phyloP scores from a whole-genome alignment of 2,113 vertebrate genomes.

The Callithrix jacchus region DNA sequence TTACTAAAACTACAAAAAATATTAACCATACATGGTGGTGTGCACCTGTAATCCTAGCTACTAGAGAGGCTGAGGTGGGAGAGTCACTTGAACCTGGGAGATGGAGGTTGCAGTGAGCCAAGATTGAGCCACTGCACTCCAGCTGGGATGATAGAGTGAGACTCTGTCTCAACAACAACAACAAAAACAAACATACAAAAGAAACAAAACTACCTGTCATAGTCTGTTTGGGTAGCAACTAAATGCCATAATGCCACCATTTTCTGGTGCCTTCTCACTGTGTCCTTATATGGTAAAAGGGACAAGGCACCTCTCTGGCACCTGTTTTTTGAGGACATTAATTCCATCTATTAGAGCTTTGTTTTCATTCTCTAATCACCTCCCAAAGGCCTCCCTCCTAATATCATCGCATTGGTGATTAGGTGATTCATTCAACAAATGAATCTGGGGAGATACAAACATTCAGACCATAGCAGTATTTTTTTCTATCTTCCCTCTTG shows the following conservation, averaged over 20 bases:
- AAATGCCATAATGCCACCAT: neutral
- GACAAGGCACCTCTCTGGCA: neutral
- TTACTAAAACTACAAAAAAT: too few relatives aligned
- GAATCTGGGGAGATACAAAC: neutral
- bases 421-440: neutral
- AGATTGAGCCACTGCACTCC: too few relatives aligned
- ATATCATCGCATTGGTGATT: neutral
- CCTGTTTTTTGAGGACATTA: neutral
- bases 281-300: neutral
- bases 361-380: neutral
- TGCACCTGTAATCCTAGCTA: too few relatives aligned
- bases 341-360: neutral
- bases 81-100: too few relatives aligned
- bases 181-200: too few relatives aligned
- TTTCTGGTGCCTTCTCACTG: neutral
- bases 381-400: neutral
- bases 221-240: neutral
- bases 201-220: neutral
- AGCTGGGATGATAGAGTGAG: too few relatives aligned
- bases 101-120: too few relatives aligned
- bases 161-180: too few relatives aligned
- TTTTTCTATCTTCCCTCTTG: neutral
- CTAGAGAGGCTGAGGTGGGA: too few relatives aligned
- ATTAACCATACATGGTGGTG: too few relatives aligned
- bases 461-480: neutral